Evolutionary conservation across 2,797 vertebrate species (phyloP), one percentile per base, ranked within the genome.

Genomic region (Rhabdophis nuchalis): DNA sequence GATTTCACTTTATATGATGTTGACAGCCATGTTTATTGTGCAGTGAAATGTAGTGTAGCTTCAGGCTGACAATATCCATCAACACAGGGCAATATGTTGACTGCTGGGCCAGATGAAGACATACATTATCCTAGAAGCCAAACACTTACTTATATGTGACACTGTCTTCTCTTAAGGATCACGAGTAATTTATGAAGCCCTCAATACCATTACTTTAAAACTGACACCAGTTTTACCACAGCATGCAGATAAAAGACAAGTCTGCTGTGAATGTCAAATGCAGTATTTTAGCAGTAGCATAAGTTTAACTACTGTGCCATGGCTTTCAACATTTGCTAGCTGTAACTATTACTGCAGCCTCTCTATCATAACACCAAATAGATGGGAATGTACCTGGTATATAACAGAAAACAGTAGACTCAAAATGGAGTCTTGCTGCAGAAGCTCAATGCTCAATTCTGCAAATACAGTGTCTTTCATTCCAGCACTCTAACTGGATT

Each of bases 1-100:
- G 99, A 99, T 99, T 99, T 99, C 98, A 98, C 98, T 99, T 99
- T 99, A 98, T 98, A 98, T 98, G 98, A 97, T 97, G 98, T 98
- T 99, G 99, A 99, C 99, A 99, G 98, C 98, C 98, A 98, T 98
- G 98, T 99, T 99, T 99, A 99, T 99, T 99, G 98, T 99, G 98
- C 98, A 98, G 98, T 99, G 98, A 99, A 99, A 99, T 99, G 99
- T 98, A 98, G 98, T 98, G 98, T 98, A 98, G 98, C 98, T 98
- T 98, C 98, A 98, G 98, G 98, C 98, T 98, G 98, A 99, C 99
- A 99, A 98, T 98, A 99, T 99, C 98, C 98, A 99, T 99, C 99
- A 99, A 98, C 98, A 96, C 94, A 93, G 97, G 98, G 98, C 98
- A 98, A 98, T 98, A 98, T 98, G 98, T 98, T 99, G 98, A 99